Evolutionary conservation across 2,888 invertebrate species (phyloP), one percentile per base, ranked within the genome.

Genomic region (Eupelmus urozonus): DNA sequence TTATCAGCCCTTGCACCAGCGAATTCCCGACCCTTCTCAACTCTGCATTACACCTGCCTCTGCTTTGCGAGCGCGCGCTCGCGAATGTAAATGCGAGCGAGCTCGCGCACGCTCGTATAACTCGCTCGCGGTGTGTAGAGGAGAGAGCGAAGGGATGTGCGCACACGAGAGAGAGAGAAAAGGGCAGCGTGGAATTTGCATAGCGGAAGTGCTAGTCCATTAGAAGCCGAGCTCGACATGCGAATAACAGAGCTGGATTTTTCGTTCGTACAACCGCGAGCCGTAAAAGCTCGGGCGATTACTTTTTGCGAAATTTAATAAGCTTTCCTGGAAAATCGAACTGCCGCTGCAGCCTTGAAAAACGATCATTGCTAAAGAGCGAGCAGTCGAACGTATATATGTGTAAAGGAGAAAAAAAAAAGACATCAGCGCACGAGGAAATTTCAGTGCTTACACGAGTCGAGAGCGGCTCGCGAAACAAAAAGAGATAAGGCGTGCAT

Each of bases 261-360:
- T 34, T 34, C 29, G 23, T 4, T n/a, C n/a, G n/a, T n/a, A n/a
- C n/a, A n/a, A n/a, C n/a, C n/a, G n/a, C n/a, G n/a, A n/a, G n/a
- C n/a, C n/a, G n/a, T n/a, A n/a, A n/a, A n/a, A n/a, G n/a, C n/a
- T n/a, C n/a, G n/a, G n/a, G n/a, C n/a, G n/a, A n/a, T n/a, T n/a
- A n/a, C n/a, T n/a, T n/a, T n/a, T n/a, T n/a, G n/a, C n/a, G n/a
- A n/a, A n/a, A n/a, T n/a, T n/a, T n/a, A n/a, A n/a, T n/a, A n/a
- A n/a, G n/a, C n/a, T n/a, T n/a, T n/a, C n/a, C n/a, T n/a, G n/a
- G n/a, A n/a, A n/a, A n/a, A n/a, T n/a, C n/a, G n/a, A n/a, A n/a
- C n/a, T n/a, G n/a, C n/a, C n/a, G n/a, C n/a, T n/a, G n/a, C 16
- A 45, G 18, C 65, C 65, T 65, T 65, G 65, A 65, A 65, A 65